These are phyloP conservation scores for Tipula helvola DNA, from an alignment of 2,888 invertebrate genomes.

Conservation along the genomic window DNA sequence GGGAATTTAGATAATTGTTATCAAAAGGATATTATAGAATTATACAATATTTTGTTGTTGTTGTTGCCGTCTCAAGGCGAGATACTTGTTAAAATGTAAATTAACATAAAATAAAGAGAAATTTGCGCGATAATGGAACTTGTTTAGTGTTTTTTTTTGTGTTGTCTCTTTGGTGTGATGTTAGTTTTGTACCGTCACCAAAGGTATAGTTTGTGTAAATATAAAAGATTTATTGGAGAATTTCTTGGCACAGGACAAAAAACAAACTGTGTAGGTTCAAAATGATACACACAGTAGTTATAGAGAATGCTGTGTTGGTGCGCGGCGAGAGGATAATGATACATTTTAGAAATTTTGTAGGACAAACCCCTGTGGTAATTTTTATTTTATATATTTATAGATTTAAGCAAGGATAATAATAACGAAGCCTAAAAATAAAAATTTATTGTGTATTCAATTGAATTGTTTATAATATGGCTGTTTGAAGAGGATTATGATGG, in stretches of 20 bases:
- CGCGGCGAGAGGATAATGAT: not conserved
- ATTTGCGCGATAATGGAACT: not conserved
- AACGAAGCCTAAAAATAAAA: not conserved
- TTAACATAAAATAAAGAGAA: not conserved
- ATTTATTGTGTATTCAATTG: not conserved
- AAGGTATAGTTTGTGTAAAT: not conserved
- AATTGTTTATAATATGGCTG: not conserved
- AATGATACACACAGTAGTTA: not conserved
- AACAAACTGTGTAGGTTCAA: not conserved
- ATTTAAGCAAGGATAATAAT: not conserved
- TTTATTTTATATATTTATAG: not conserved
- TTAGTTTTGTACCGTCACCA: not conserved
- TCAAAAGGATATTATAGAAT: not conserved
- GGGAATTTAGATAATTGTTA: not conserved
- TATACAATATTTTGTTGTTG: not conserved
- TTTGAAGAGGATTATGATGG: not conserved
- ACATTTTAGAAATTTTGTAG: not conserved
- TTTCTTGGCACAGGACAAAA: not conserved
- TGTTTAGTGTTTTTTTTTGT: not conserved
- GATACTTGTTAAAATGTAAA: not conserved
- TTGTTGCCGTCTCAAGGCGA: not conserved
- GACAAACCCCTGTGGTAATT: not conserved
- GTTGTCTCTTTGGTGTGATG: not conserved
- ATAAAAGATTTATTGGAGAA: not conserved
- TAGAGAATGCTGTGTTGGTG: not conserved